A percentile compares a stretch with the other conserved stretches of the same genome.
Evolutionary conservation across 2,888 invertebrate genomes (phyloP).

Genomic region (Andricus curvator): DNA sequence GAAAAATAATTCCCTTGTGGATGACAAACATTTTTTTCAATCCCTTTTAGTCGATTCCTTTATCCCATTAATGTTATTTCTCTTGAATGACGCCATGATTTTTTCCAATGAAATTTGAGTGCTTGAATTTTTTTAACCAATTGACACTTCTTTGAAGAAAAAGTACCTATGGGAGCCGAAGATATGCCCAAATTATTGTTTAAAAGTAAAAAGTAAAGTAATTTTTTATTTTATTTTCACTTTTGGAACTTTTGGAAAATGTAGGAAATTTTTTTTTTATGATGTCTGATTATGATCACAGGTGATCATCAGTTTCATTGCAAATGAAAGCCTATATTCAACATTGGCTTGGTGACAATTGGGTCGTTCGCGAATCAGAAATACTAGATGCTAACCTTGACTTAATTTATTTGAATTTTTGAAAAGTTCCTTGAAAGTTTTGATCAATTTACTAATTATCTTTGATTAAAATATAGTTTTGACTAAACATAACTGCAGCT

Average conservation of each 20-base stretch:
- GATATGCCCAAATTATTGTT: no score
- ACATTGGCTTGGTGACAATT: slow-evolving; percentile 20
- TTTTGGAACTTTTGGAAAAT: no score
- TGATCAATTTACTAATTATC: background rate
- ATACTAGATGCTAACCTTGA: slow-evolving; percentile 1
- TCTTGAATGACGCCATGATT: no score
- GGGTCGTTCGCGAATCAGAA: slow-evolving; percentile 12
- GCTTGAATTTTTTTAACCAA: no score
- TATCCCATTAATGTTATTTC: background rate
- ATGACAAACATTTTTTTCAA: background rate
- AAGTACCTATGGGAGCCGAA: no score
- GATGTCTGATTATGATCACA: background rate
- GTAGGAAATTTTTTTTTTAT: no score
- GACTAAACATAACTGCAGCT: no score
- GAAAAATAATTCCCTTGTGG: background rate
- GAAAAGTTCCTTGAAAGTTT: background rate
- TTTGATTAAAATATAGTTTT: no score
- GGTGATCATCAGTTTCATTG: background rate
- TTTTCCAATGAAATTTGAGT: no score
- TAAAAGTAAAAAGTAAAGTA: no score
- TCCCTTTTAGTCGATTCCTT: background rate
- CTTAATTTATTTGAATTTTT: background rate
- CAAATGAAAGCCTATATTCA: slow-evolving; percentile 5
- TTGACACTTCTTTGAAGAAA: no score
- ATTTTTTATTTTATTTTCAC: no score